These are phyloP conservation scores for Acromyrmex heyeri DNA, from an alignment of 1,140 invertebrate species.

Conservation along the genomic window DNA sequence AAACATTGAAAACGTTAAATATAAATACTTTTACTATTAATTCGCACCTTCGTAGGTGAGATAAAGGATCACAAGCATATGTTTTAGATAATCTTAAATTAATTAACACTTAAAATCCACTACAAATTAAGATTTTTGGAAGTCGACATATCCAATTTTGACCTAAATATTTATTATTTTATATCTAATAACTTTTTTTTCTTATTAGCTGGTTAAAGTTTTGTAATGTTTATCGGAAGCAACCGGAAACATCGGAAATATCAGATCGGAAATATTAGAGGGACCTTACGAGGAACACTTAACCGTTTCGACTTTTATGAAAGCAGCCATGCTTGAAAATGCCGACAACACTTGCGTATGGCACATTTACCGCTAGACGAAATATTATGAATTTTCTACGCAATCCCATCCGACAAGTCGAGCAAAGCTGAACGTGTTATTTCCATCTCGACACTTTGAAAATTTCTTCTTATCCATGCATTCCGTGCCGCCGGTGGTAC, in stretches of 20 bases:
- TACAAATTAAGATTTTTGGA: background rate
- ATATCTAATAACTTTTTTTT: background rate
- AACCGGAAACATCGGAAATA: conserved; percentile 1
- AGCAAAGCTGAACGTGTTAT: conserved; percentile 6
- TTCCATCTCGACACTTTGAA: conserved; percentile 24
- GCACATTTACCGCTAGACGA: conserved; percentile 3
- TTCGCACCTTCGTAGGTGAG: background rate
- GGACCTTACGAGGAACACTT: background rate
- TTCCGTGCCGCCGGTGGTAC: conserved; percentile 61
- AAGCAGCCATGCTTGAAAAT: conserved; percentile 26
- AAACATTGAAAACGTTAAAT: background rate
- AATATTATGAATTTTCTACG: conserved; percentile 44
- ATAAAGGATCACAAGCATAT: background rate
- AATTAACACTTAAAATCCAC: background rate
- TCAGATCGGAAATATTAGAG: background rate
- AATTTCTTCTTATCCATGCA: conserved; percentile 48
- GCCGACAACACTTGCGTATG: background rate
- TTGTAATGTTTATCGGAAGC: background rate
- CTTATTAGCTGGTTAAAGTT: background rate
- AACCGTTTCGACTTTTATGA: background rate
- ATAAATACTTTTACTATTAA: background rate
- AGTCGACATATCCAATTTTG: background rate
- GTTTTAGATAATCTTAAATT: background rate
- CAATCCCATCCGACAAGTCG: background rate
- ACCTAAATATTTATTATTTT: background rate